A percentile compares a stretch with the other conserved stretches of the same genome.
These are phyloP conservation scores for Vulpes lagopus DNA, from an alignment of 2,113 vertebrate species.

Conservation along the genomic window DNA sequence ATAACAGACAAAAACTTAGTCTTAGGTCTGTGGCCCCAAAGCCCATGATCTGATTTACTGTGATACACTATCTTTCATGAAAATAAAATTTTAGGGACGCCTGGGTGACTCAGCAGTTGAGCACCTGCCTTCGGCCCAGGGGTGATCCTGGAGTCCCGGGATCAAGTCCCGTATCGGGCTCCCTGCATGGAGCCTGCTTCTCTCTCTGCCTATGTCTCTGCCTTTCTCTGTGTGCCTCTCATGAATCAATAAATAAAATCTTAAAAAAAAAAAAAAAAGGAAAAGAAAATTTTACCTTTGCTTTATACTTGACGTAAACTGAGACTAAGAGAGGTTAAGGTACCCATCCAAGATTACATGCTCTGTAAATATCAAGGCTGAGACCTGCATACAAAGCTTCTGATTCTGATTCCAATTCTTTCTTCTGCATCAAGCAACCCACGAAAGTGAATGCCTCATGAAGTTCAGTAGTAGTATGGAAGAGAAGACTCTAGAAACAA, in stretches of 20 bases:
- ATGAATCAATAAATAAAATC: no score
- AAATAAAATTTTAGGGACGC: not conserved
- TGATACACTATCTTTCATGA: not conserved
- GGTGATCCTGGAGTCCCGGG: no score
- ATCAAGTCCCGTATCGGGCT: no score
- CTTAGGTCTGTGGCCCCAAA: not conserved
- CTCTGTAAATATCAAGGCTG: not conserved
- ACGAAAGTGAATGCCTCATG: not conserved
- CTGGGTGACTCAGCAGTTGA: no score
- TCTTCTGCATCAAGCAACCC: not conserved
- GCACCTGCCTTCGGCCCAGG: no score
- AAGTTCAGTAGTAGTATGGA: not conserved
- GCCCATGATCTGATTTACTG: not conserved
- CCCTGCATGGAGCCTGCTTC: no score
- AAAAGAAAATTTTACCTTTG: constrained; percentile 1
- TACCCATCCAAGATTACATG: not conserved
- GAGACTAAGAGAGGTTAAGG: not conserved
- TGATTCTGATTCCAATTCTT: not conserved
- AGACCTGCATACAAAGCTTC: not conserved
- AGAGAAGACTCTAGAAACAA: not conserved
- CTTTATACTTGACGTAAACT: not conserved
- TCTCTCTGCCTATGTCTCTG: no score
- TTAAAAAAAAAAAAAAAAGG: no score
- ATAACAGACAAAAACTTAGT: not conserved
- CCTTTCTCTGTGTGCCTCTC: no score